Conservation (phyloP, 2,797 vertebrate genomes). For the Myripristis murdjan region DNA sequence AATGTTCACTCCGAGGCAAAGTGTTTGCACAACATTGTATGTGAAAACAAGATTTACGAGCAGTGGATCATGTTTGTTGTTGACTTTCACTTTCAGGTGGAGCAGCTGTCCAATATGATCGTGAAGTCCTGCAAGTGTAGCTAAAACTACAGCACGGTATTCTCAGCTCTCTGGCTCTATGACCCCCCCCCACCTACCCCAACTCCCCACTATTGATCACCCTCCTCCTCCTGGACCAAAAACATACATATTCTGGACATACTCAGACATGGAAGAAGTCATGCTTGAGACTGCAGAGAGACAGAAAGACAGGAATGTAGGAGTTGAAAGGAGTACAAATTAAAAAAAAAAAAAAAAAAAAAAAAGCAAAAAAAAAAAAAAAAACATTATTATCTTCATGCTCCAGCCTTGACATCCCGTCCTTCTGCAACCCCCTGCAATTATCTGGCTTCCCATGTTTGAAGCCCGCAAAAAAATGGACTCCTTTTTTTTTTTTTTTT, state of each 20-base stretch:
- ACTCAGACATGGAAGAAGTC: constrained; percentile 30
- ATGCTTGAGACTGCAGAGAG: constrained; percentile 36
- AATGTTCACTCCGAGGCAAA: not conserved
- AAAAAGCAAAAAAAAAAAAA: constrained; percentile 23
- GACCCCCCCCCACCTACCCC: too few species aligned
- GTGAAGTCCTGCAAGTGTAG: constrained; percentile 94
- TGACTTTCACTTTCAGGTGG: constrained; percentile 83
- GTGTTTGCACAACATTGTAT: constrained; percentile 12
- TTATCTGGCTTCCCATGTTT: constrained; percentile 20
- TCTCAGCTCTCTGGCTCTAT: constrained; percentile 25
- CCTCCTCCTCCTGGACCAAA: too few species aligned
- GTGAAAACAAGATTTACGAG: constrained; percentile 8
- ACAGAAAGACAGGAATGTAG: constrained; percentile 23
- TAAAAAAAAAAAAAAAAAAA: too few species aligned
- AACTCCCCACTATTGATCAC: too few species aligned
- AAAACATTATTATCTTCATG: constrained; percentile 35
- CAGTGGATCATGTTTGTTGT: constrained; percentile 26
- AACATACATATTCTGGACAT: constrained; percentile 24
- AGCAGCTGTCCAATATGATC: constrained; percentile 94
- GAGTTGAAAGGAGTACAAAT: too few species aligned
- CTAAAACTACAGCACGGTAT: constrained; percentile 77
- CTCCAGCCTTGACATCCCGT: constrained; percentile 34
- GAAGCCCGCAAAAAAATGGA: constrained; percentile 49
- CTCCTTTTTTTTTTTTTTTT: too few species aligned
- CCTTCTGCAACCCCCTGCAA: constrained; percentile 26